Evolutionary conservation across 2,888 invertebrate species (phyloP), one percentile per base, ranked within the genome.

Genomic region (Automeris io): DNA sequence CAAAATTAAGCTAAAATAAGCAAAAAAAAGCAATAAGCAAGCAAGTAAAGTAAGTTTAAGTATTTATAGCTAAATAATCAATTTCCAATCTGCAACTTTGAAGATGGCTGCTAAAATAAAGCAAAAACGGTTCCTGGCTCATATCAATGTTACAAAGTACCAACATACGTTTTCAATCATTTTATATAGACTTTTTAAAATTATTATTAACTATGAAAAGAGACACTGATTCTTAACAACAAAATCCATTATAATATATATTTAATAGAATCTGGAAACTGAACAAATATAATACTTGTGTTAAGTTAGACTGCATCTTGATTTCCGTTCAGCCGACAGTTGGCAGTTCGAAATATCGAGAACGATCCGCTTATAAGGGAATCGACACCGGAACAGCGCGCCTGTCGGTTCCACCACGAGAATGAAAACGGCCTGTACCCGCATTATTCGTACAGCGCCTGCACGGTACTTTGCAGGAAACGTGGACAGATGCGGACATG

Each of bases 361-460:
- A 93, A 93, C 61, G 91, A 92, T 53, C 89, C 89, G 1, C 87
- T 89, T 39, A 89, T 90, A 0, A 81, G 87, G 1, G 88, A 89
- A 34, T 90, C 92, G 0, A 88, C 88, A 5, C 75, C 90, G 0
- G 62, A 85, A 5, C 92, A 93, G 61, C 87, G 94, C 5, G 90
- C 91, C 33, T 94, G 94, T 56, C 90, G 91, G 6, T 94, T 92
- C 61, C 79, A 88, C 31, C 77, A 90, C 40, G 94, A 94, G 69
- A 91, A 91, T 37, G 70, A 87, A 34, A 74, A 89, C 6, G 85
- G 89, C 18, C 81, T 92, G 0, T 92, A 92, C 63, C 83, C 88
- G 0, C 79, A 87, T 41, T 94, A 94, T 61, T 93, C 93, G 31
- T 92, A 91, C 61, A 92, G 91, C 54, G 90, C 92, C 0, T 94